Evolutionary conservation across 2,888 invertebrate genomes (phyloP), one percentile per base, ranked within the genome.

Genomic region (Tenthredo notha): DNA sequence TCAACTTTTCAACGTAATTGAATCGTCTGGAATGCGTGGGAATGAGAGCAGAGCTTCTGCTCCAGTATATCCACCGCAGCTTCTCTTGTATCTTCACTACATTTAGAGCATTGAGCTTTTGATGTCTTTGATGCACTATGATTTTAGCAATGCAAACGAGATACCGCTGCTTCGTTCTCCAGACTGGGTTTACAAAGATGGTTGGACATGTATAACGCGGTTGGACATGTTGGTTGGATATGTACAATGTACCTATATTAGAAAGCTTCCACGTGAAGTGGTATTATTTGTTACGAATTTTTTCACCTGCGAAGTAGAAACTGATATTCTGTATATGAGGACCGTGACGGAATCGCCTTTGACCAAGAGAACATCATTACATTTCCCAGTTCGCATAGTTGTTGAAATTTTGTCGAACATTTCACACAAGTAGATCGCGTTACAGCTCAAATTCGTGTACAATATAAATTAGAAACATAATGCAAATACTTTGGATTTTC

Each of bases 101-200:
- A 58, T 61, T 80, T 80, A 61, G 61, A 61, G 80, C 25, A 25
- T 25, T 33, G 77, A 77, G 80, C 80, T 80, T 84, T 84, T 65
- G 84, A 84, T 80, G 80, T 61, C 80, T 80, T 80, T 80, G 80
- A 61, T 37, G 61, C 21, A 25, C 61, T 21, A 21, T 61, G 84
- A 84, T 78, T 77, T 80, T 47, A 84, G 84, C 65, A 78, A 84
- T 84, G 78, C 84, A 65, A 84, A 84, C 50, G 47, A 78, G 78
- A 61, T 77, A 50, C 50, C 77, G 80, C 21, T 61, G 58, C 61
- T 18, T n/a, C 80, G 61, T 37, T 61, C 21, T 40, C 37, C 15
- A 61, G n/a, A 50, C 61, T 80, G 4, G 80, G 18, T 58, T 21
- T 12, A 54, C 40, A 37, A 40, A 80, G 80, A 61, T 40, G n/a